These are phyloP conservation scores for Chionoecetes opilio DNA, from an alignment of 1,140 invertebrate genomes.

Conservation along the genomic window DNA sequence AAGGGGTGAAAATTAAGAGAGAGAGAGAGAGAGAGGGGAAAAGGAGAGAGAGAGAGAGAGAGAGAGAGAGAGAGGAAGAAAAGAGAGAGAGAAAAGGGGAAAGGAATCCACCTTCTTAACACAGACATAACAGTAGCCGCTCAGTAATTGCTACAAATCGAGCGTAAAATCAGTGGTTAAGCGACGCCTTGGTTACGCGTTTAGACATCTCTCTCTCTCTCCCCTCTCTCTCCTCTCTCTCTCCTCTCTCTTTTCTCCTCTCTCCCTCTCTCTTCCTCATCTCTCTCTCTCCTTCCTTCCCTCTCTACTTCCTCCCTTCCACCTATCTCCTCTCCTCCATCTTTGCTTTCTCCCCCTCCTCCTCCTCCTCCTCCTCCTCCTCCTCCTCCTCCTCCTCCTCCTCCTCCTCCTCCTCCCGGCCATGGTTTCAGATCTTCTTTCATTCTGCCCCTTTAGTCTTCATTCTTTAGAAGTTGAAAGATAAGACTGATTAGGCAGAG, in stretches of 20 bases:
- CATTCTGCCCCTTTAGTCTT: too few species aligned
- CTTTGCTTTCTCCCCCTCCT: too few species aligned
- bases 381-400: slow-evolving; percentile 13
- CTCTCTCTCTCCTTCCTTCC: background rate
- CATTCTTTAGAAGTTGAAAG: too few species aligned
- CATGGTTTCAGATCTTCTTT: too few species aligned
- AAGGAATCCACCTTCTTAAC: too few species aligned
- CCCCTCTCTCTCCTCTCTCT: background rate
- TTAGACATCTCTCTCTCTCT: background rate
- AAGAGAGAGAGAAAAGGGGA: background rate
- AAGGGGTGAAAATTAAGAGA: background rate
- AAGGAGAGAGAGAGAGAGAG: background rate
- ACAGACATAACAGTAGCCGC: too few species aligned
- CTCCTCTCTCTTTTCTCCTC: background rate
- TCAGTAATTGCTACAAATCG: too few species aligned
- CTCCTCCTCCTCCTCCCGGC: background rate
- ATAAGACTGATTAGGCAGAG: too few species aligned
- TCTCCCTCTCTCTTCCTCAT: background rate
- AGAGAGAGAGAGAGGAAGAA: background rate
- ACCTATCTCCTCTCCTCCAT: too few species aligned
- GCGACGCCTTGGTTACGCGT: background rate
- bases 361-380: slow-evolving; percentile 1
- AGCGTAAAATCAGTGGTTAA: too few species aligned
- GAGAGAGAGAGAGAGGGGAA: background rate
- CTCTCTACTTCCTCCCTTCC: too few species aligned